Evolutionary conservation across 2,113 vertebrate genomes (phyloP).

Genomic region (Barbus barbus): DNA sequence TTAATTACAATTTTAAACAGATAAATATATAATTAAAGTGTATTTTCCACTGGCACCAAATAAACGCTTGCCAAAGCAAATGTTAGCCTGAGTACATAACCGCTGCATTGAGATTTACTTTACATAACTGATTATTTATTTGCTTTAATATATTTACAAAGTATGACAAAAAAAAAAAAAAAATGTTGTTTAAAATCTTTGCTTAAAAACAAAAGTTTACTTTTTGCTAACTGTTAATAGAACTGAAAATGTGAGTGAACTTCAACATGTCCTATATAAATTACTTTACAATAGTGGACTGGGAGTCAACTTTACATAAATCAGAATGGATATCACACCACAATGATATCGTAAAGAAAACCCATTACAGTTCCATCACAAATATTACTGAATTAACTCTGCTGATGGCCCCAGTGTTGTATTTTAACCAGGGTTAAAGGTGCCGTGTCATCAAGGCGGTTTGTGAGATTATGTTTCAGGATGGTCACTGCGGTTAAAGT

Average conservation of each 20-base stretch:
- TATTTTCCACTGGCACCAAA: too few relatives aligned
- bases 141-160: neutral
- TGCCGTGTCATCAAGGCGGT: neutral
- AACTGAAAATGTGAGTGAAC: neutral
- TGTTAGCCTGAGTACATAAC: neutral
- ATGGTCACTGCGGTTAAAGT: neutral
- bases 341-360: neutral
- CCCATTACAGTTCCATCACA: neutral
- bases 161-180: neutral
- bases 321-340: neutral
- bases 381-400: neutral
- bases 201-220: neutral
- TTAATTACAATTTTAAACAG: too few relatives aligned
- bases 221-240: neutral
- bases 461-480: neutral
- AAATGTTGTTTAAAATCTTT: too few relatives aligned
- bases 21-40: too few relatives aligned
- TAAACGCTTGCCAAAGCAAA: too few relatives aligned
- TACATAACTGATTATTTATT: neutral
- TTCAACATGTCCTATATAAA: neutral
- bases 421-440: neutral
- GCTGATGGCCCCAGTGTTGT: neutral
- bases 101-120: neutral
- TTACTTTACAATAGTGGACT: too few relatives aligned
- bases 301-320: too few relatives aligned